Conservation (phyloP, 2,797 vertebrate genomes). For the Tamandua tetradactyla region DNA sequence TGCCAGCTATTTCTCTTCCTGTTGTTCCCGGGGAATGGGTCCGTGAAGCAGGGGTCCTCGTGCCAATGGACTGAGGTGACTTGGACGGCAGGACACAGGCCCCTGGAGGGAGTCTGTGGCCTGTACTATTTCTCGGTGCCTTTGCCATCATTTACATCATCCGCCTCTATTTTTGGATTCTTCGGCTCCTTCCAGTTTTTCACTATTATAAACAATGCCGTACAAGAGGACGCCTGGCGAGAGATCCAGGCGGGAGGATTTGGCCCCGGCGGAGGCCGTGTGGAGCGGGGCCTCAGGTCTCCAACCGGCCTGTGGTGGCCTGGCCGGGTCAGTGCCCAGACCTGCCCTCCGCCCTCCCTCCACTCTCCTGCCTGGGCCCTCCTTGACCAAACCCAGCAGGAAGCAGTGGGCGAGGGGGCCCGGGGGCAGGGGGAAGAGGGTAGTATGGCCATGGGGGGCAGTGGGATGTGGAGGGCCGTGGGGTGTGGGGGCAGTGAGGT, state of each 20-base stretch:
- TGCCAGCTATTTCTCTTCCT: neutral
- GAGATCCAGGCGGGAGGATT: neutral
- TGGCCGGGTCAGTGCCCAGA: neutral
- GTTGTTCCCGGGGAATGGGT: neutral
- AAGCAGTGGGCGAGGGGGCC: neutral
- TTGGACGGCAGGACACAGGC: no score
- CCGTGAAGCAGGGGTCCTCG: neutral
- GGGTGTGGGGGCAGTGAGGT: neutral
- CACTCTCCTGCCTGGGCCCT: no score
- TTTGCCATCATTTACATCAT: neutral
- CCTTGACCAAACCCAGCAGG: neutral
- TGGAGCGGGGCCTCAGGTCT: neutral
- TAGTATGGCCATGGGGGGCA: no score
- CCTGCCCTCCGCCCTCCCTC: neutral
- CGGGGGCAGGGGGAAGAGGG: no score
- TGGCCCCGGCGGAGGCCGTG: accelerated
- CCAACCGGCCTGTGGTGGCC: neutral
- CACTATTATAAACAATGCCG: neutral
- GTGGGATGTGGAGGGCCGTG: neutral
- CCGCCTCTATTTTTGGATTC: neutral
- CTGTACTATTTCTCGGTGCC: neutral
- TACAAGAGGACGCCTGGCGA: neutral
- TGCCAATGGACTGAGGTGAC: no score
- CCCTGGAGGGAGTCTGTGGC: neutral
- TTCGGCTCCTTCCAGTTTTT: neutral